A percentile compares a stretch with the other conserved stretches of the same genome.
Conservation (phyloP, 2,797 vertebrate genomes). For the Neoniphon sammara region DNA sequence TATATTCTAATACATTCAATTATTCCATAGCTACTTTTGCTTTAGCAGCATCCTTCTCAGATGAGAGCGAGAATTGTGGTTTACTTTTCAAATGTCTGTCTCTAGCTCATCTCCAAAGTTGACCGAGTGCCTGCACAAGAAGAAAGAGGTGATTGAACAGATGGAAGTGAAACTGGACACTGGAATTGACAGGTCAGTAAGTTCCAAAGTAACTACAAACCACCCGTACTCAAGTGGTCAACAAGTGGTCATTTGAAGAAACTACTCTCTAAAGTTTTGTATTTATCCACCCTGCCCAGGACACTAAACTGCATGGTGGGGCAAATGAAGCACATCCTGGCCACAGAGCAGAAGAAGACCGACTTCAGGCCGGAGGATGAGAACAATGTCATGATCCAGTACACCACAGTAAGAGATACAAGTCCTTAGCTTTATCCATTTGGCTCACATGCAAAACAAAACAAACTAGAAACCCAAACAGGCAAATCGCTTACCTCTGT, state of each 20-base stretch:
- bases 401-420: slow-evolving; percentile 90
- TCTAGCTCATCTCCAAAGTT: slow-evolving; percentile 96
- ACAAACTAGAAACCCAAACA: slow-evolving; percentile 17
- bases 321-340: slow-evolving; percentile 97
- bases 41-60: not conserved
- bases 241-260: slow-evolving; percentile 1
- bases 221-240: not conserved
- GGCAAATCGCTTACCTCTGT: slow-evolving; percentile 7
- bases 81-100: slow-evolving; percentile 24
- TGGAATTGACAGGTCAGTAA: slow-evolving; percentile 93
- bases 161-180: slow-evolving; percentile 99
- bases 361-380: slow-evolving; percentile 99
- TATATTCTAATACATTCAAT: not conserved
- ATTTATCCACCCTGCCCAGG: slow-evolving; percentile 77
- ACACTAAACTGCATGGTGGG: slow-evolving; percentile 99
- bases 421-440: not conserved
- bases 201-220: not conserved
- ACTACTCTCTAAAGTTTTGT: not conserved
- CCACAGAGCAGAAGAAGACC: slow-evolving; percentile 97
- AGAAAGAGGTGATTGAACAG: slow-evolving; percentile 99
- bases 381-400: slow-evolving; percentile 98
- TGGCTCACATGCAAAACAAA: slow-evolving; percentile 38
- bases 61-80: slow-evolving; percentile 14
- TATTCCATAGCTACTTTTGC: not conserved
- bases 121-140: slow-evolving; percentile 98